These are phyloP conservation scores for Stichodactyla helianthus DNA, from an alignment of 64 coral and sea anemone species.

Conservation along the genomic window DNA sequence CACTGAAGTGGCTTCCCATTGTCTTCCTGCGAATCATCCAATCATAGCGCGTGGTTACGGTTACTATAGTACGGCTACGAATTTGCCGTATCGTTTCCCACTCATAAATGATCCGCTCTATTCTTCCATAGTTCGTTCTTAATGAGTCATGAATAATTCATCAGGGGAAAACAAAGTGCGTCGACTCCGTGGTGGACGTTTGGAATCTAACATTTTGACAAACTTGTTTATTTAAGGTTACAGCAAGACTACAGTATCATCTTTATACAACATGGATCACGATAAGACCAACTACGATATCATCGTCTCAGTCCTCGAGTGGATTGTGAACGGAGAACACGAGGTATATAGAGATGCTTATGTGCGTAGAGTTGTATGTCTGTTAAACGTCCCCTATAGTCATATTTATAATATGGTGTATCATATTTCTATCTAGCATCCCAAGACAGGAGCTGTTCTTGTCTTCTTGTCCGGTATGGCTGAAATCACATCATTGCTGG, in stretches of 20 bases:
- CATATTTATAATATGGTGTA: not conserved
- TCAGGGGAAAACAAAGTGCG: too few species aligned
- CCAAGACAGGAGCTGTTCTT: constrained; percentile 60
- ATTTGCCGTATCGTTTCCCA: too few species aligned
- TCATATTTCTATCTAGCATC: constrained; percentile 48
- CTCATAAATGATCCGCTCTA: too few species aligned
- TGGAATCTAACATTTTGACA: too few species aligned
- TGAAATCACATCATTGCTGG: constrained; percentile 68
- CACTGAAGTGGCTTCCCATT: too few species aligned
- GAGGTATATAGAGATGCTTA: constrained; percentile 43
- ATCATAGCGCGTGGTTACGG: too few species aligned
- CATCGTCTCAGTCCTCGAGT: constrained; percentile 63
- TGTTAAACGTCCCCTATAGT: too few species aligned
- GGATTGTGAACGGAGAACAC: constrained; percentile 64
- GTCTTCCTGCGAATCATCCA: too few species aligned
- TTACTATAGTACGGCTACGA: too few species aligned
- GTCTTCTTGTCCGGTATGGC: constrained; percentile 85
- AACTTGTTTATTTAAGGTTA: constrained; percentile 39
- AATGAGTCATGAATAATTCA: too few species aligned
- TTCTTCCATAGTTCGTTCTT: too few species aligned
- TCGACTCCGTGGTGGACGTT: too few species aligned
- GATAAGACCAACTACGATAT: constrained; percentile 84
- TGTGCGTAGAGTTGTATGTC: not conserved
- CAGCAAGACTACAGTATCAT: constrained; percentile 52
- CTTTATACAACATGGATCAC: constrained; percentile 67